Evolutionary conservation across 2,888 invertebrate species (phyloP), one percentile per base, ranked within the genome.

Genomic region (Morinoia aosen): DNA sequence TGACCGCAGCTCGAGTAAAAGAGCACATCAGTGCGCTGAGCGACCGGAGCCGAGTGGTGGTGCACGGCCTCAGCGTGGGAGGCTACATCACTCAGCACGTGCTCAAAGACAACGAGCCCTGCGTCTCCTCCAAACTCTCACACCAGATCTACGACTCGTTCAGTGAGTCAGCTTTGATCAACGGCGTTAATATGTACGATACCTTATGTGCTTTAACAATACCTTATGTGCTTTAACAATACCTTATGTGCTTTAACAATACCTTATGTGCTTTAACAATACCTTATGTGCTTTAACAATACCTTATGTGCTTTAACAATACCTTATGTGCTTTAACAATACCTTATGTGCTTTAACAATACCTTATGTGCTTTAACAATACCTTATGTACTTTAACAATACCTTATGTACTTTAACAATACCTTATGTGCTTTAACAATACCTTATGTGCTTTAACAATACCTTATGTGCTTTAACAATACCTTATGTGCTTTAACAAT

Each of bases 41-140:
- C 39, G 95, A 96, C 19, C 76, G 90, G 2, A 58, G 56, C 56
- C 48, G 95, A 12, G 96, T 96, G 12, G 96, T 96, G 39, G 90
- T 96, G 12, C 96, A 96, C 76, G 96, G 96, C 48, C 91, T 96
- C 76, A 96, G 96, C 90, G 96, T 96, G 91, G 96, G 96, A 11
- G 96, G 96, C 76, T 96, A 96, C 95, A 95, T 96, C 95, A 96
- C 96, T 25, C 96, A 96, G 56, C 95, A 96, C 48, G 96, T 96
- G 58, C 95, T 96, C 10, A 96, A 96, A 95, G 88, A 95, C 95
- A 48, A 95, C 95, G 76, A 88, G 91, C 57, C 95, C 88, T 33
- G 64, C 88, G 39, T 95, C 25, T 33, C 76, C 57, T 76, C 56
- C 58, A 95, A 88, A 39, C 94, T 96, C 39, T 90, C 96, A 19